Evolutionary conservation across 2,113 vertebrate genomes (phyloP), one percentile per base, ranked within the genome.

Genomic region (Phaethon lepturus): DNA sequence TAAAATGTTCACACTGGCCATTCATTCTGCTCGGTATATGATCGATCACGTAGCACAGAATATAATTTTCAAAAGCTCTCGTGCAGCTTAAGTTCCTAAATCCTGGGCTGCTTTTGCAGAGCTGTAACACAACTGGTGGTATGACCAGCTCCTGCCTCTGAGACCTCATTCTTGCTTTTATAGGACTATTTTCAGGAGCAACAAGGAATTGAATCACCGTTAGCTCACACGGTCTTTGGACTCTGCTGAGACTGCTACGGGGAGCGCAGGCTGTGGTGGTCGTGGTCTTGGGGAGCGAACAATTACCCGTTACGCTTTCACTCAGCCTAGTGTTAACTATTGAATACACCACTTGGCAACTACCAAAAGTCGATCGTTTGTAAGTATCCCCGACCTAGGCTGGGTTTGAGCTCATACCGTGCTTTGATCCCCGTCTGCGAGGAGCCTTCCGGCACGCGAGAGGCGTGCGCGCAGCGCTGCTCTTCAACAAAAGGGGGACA

Each of bases 391-490:
- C 53, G 42, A 69, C 29, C 63, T 85, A 56, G n/a, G 40, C 42
- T 85, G 35, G 52, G 23, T 47, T 90, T 80, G 85, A 42, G 29
- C 38, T 74, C 23, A 1, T 40, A 40, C 17, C 2, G 1, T 24
- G 9, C 6, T 20, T 22, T 66, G 50, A 50, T 81, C 75, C 17
- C 38, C 42, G 13, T 56, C 31, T 64, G 13, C 38, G 64, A 44
- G 66, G 71, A 35, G 35, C 76, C 33, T 47, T 58, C n/a, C 45
- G 44, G 31, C 83, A 55, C 1, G 6, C 2, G 8, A 33, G 19
- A 56, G 50, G 18, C 0, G 0, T 74, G 17, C 33, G 20, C 0
- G 2, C 16, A 19, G 66, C 31, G 13, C 64, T 52, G 49, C 44
- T 33, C 33, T 81, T 66, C 60, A 44, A 4, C 25, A 28, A n/a